Percentiles rank a stretch among this genome's conserved stretches.
Evolutionary conservation across 2,113 vertebrate genomes (phyloP).

Genomic region (Glaucidium brasilianum): DNA sequence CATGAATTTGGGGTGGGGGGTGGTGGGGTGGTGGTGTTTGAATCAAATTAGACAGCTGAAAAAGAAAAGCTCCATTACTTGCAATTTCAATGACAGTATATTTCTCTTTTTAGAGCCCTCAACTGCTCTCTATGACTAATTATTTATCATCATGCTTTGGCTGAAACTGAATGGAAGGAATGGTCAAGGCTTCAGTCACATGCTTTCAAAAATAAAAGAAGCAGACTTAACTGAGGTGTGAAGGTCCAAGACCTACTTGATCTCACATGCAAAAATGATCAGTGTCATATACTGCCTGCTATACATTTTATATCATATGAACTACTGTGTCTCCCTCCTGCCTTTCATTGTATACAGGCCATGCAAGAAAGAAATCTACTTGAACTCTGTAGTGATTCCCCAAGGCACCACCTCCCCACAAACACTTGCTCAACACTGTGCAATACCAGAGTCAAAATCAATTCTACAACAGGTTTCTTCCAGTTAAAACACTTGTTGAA

Average conservation of each 20-base stretch:
- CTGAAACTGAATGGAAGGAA: neutral
- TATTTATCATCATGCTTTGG: too few relatives aligned
- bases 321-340: neutral
- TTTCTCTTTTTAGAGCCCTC: neutral
- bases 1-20: neutral
- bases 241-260: neutral
- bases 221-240: neutral
- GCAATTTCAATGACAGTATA: neutral
- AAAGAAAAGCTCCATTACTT: neutral
- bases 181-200: neutral
- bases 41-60: neutral
- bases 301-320: neutral
- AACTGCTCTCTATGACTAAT: neutral
- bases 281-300: neutral
- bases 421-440: neutral
- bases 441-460: neutral
- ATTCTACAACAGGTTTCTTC: neutral
- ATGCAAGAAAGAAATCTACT: neutral
- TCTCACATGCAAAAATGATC: neutral
- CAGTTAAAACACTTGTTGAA: neutral
- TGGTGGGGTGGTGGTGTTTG: too few relatives aligned
- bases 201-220: neutral
- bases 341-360: neutral
- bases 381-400: neutral
- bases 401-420: neutral